Conservation (phyloP, 2,113 vertebrate species). For the Lophura nycthemera region DNA sequence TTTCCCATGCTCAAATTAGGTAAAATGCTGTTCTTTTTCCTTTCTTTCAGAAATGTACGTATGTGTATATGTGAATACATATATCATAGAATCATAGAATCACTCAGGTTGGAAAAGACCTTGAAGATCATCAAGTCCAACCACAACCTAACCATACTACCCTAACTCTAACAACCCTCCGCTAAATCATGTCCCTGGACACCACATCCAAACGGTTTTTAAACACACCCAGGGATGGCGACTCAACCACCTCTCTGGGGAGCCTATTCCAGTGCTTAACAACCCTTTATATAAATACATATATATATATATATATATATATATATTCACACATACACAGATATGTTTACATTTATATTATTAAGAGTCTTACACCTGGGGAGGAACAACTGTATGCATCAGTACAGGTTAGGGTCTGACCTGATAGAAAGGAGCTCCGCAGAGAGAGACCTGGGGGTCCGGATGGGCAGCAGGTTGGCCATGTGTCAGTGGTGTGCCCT, state of each 20-base stretch:
- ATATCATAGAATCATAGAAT: no score
- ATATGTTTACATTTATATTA: not conserved
- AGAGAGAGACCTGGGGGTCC: not conserved
- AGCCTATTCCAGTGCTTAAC: no score
- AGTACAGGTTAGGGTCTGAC: not conserved
- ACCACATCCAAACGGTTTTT: no score
- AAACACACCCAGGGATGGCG: no score
- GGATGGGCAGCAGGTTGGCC: not conserved
- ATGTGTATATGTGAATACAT: not conserved
- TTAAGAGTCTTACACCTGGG: not conserved
- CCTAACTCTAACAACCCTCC: no score
- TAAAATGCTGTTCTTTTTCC: not conserved
- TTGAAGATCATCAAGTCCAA: no score
- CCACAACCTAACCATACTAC: no score
- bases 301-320: not conserved
- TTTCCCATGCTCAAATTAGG: not conserved
- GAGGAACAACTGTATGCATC: not conserved
- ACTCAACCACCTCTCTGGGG: no score
- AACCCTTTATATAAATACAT: not conserved
- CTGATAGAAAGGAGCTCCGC: not conserved
- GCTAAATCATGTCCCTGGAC: no score
- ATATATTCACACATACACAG: not conserved
- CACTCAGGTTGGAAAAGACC: no score
- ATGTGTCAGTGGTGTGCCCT: not conserved
- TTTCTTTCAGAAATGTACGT: not conserved